A percentile compares a stretch with the other conserved stretches of the same genome.
These are phyloP conservation scores for Calliphora vicina DNA, from an alignment of 1,140 invertebrate genomes.

Conservation along the genomic window DNA sequence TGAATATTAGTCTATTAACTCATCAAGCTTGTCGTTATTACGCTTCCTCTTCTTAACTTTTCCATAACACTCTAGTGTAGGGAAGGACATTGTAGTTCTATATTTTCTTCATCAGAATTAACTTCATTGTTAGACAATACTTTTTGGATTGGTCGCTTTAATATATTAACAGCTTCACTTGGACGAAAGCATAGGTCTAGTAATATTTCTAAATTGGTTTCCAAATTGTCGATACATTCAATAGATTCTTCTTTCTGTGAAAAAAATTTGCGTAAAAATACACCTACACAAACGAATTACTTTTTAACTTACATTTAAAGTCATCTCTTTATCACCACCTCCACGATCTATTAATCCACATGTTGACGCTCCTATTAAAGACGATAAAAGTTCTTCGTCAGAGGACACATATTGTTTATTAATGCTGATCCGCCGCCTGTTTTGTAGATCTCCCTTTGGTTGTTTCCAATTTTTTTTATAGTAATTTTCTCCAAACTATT, in stretches of 20 bases:
- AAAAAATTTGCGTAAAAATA: neutral
- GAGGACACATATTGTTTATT: neutral
- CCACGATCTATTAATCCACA: neutral
- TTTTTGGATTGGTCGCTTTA: neutral
- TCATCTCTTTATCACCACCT: neutral
- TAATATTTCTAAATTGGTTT: neutral
- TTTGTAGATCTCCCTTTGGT: neutral
- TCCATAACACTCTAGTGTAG: no score
- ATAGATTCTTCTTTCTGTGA: neutral
- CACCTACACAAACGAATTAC: neutral
- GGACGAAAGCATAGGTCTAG: neutral
- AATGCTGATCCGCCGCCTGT: neutral
- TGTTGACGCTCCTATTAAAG: neutral
- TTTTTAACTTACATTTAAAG: no score
- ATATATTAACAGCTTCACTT: neutral
- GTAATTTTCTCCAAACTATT: no score
- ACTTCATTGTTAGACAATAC: neutral
- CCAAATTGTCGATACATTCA: neutral
- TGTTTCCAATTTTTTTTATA: neutral
- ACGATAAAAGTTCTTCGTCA: neutral
- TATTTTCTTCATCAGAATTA: neutral
- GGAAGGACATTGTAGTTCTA: neutral
- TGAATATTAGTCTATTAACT: neutral
- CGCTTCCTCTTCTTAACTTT: neutral
- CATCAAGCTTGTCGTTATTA: neutral